Base-by-base conservation (phyloP, 2,113 vertebrate species). In the Cephalopholis sonnerati region DNA sequence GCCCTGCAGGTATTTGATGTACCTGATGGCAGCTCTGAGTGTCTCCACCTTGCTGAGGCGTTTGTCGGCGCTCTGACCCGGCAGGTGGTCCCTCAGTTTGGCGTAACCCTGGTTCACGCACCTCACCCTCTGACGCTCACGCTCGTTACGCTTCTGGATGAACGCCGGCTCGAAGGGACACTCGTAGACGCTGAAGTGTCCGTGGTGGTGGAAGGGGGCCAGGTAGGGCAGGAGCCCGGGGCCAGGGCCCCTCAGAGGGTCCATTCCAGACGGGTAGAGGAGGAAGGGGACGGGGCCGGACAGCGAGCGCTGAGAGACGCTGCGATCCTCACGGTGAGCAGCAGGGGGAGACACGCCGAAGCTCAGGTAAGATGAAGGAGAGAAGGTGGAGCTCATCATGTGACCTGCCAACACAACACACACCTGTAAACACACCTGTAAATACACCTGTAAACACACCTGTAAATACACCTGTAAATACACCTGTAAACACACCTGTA, bases 21-120 rank as follows among this genome's bases (percentile, higher is more conserved):
- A 97, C 61, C 94, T 91, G 82, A 97, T 96, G 63, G 97, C 96
- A 0, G 96, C 96, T 1, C 96, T 86, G 50, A 97, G 93, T 0
- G 96, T 97, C 92, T 97, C 95, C 93, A 97, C 97, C 89, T 97
- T 97, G 89, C 96, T 97, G 53, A 97, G 93, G 5, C 96, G 90
- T 57, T 95, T 96, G 81, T 96, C 96, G 0, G 94, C 82, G 41
- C 90, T 82, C 2, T 89, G 93, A 0, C 93, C 94, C 0, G 97
- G 96, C 20, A 97, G 95, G 91, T 97, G 96, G 57, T 96, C 94
- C 2, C 96, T 89, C 58, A 97, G 95, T 41, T 95, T 94, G 71
- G 96, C 94, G 36, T 97, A 97, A 58, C 97, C 96, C 86, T 96
- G 96, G 73, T 97, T 97, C 32, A 98, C 96, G 0, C 96, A 96